These are phyloP conservation scores for Tapirus terrestris DNA, from an alignment of 2,113 vertebrate genomes.

Conservation along the genomic window DNA sequence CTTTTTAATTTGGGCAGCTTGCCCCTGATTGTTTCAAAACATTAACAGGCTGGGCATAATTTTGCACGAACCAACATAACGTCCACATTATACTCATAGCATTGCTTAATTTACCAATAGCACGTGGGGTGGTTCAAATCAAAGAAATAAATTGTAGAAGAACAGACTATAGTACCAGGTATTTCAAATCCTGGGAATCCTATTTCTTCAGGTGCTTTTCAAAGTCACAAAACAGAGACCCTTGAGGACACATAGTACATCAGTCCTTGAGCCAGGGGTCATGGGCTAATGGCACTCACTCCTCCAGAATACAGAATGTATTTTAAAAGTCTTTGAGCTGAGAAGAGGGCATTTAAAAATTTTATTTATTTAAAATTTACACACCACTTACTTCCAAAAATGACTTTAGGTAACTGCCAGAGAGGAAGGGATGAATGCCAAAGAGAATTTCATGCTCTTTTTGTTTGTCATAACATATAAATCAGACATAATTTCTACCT, in stretches of 20 bases:
- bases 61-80: background rate
- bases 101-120: background rate
- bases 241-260: background rate
- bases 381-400: slow-evolving; percentile 62
- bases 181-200: background rate
- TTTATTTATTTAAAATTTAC: slow-evolving; percentile 65
- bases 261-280: background rate
- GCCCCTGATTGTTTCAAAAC: background rate
- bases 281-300: background rate
- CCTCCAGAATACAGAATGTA: background rate
- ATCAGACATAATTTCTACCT: slow-evolving; percentile 38
- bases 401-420: background rate
- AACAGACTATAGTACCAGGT: background rate
- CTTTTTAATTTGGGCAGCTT: background rate
- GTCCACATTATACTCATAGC: background rate
- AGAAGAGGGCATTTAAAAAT: slow-evolving; percentile 16
- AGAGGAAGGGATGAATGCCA: slow-evolving; percentile 48
- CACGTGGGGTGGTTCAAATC: background rate
- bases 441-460: slow-evolving; percentile 49
- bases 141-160: background rate
- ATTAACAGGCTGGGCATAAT: background rate
- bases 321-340: background rate
- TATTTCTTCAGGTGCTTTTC: background rate
- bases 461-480: slow-evolving; percentile 64
- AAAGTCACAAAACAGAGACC: background rate